Base-by-base conservation (phyloP, 2,113 vertebrate genomes). In the Melanotaenia duboulayi region DNA sequence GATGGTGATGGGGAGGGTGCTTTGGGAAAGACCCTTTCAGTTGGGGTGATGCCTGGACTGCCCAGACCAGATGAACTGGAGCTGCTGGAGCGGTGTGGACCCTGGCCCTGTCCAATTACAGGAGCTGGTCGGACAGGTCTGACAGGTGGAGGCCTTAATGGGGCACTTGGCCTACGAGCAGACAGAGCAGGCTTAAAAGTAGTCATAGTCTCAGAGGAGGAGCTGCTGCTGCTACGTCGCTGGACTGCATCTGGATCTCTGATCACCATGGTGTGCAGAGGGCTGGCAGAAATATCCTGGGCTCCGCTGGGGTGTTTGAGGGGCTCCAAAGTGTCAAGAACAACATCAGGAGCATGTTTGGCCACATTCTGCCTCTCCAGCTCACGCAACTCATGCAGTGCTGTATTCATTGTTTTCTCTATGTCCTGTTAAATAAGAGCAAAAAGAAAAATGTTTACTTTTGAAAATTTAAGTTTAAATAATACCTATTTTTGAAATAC, bases 351-450 rank as follows among this genome's bases (percentile, higher is more conserved):
- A 0, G 98, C 97, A 56, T 99, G 97, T 88, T 99, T 99, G 89
- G 93, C 97, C 0, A 97, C 97, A 89, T 99, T 99, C 92, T 99
- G 98, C 72, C 97, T 90, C 92, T 99, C 98, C 57, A 99, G 95
- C 83, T 99, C 98, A 14, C 97, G 94, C 82, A 99, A 81, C 91
- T 99, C 98, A 0, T 98, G 96, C 62, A 99, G 94, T 0, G 98
- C 97, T 0, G 97, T 99, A 87, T 95, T 99, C 97, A 99, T 99
- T 20, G 97, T 99, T 94, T 99, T 98, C 93, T 99, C 97, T 17
- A 99, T 99, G 91, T 99, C 97, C 98, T 99, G 91, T 0, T 10
- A 84, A 69, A 81, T 24, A 56, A 20, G 3, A 58, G 11, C 9
- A 71, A 49, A n/a, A 65, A 60, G 23, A 56, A 50, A 7, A 3